Conservation (phyloP, 2,113 vertebrate genomes). For the Lepus americanus region DNA sequence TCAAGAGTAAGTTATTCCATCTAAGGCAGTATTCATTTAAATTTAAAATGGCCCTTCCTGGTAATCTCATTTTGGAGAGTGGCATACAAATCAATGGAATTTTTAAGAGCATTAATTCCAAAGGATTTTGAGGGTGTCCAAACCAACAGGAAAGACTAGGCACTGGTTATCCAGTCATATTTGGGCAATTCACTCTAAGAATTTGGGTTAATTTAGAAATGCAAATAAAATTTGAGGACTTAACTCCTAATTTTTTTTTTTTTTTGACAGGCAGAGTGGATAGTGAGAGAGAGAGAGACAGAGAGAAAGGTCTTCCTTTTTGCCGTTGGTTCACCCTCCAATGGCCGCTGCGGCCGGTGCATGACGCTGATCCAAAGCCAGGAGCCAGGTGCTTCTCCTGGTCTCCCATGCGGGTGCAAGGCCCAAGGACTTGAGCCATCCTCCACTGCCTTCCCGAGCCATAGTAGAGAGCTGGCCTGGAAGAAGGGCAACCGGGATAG, state of each 20-base stretch:
- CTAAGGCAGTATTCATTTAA: constrained; percentile 82
- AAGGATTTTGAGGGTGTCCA: constrained; percentile 26
- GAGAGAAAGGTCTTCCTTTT: no score
- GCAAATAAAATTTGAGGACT: neutral
- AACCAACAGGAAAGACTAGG: neutral
- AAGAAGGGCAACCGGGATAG: no score
- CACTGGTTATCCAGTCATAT: neutral
- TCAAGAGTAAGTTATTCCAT: constrained; percentile 78
- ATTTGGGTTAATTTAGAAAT: constrained; percentile 29
- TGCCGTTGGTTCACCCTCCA: no score
- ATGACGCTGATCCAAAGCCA: no score
- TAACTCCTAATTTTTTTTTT: neutral
- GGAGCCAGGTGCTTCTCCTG: no score
- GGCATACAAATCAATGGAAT: constrained; percentile 71
- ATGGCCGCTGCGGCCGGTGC: no score
- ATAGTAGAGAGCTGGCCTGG: no score
- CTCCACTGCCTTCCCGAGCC: no score
- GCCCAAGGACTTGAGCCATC: no score
- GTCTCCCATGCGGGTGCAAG: no score
- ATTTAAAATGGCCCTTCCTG: constrained; percentile 81
- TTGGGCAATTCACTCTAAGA: neutral
- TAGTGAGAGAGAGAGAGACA: no score
- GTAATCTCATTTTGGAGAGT: constrained; percentile 76
- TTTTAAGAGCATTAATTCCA: constrained; percentile 78
- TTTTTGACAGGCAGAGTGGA: no score